These are phyloP conservation scores for Pantherophis vulpinus DNA, from an alignment of 2,797 vertebrate species.

Conservation along the genomic window DNA sequence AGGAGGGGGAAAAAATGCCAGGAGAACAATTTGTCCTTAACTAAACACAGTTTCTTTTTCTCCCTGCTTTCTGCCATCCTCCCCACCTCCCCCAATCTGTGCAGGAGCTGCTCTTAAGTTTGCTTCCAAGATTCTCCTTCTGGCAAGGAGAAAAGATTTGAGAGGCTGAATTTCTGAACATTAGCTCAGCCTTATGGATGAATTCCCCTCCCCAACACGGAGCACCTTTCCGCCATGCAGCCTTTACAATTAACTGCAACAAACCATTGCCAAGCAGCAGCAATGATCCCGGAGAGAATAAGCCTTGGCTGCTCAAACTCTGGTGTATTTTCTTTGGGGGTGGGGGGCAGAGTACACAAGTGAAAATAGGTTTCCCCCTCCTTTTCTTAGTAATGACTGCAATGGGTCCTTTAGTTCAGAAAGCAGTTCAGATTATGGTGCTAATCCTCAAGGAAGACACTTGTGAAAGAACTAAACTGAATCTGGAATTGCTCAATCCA, in stretches of 20 bases:
- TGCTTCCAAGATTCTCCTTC: conserved; percentile 22
- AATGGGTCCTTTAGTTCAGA: not conserved
- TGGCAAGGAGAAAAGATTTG: conserved; percentile 25
- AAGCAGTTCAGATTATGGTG: not conserved
- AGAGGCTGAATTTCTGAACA: not conserved
- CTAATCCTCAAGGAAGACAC: not conserved
- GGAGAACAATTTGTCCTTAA: conserved; percentile 37
- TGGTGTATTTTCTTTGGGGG: not conserved
- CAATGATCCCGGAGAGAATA: not conserved
- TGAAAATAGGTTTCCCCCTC: not conserved
- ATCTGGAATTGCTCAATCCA: not conserved
- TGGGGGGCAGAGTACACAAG: not conserved
- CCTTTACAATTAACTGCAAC: conserved; percentile 2
- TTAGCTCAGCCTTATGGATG: not conserved
- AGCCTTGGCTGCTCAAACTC: not conserved
- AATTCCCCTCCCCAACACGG: not conserved
- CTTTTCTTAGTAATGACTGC: not conserved
- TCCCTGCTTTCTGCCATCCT: too few relatives aligned
- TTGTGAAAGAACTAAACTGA: not conserved
- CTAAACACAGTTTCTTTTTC: conserved; percentile 3
- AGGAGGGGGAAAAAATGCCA: not conserved
- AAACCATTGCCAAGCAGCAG: not conserved
- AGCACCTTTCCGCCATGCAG: not conserved
- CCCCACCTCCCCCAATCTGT: not conserved
- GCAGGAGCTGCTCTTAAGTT: conserved; percentile 13